Conservation (phyloP, 2,797 vertebrate species). For the Hylomyscus alleni region DNA sequence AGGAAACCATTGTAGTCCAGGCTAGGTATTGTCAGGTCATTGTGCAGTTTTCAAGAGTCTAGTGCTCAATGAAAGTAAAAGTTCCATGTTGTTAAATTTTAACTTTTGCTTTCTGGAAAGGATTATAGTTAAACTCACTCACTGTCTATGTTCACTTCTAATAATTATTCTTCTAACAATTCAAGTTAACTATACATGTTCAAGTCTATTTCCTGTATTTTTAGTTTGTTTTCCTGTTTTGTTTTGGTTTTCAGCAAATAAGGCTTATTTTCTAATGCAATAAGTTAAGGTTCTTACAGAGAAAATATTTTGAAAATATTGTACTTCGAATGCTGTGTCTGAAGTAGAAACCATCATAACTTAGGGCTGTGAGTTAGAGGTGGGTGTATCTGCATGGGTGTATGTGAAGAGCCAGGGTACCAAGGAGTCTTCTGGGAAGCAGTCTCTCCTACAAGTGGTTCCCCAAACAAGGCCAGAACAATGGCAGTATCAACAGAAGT, state of each 20-base stretch:
- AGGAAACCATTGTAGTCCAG: not conserved
- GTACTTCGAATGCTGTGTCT: not conserved
- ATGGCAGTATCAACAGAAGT: not conserved
- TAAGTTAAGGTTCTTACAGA: not conserved
- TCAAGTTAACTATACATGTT: not conserved
- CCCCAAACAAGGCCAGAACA: not conserved
- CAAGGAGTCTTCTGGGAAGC: too few species aligned
- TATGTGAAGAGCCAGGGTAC: not conserved
- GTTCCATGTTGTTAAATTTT: not conserved
- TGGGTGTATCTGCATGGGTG: accelerated
- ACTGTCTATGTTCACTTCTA: not conserved
- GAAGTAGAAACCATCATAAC: not conserved
- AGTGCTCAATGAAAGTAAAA: not conserved
- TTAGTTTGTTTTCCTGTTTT: not conserved
- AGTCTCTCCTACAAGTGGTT: not conserved
- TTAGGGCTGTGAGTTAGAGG: not conserved
- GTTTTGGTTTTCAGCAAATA: not conserved
- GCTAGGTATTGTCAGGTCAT: not conserved
- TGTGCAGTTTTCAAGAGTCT: not conserved
- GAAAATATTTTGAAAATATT: conserved; percentile 1
- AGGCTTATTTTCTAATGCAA: not conserved
- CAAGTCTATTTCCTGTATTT: conserved; percentile 5
- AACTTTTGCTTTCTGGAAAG: conserved; percentile 2
- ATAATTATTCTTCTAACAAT: not conserved
- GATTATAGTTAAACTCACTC: not conserved